Base-by-base conservation (phyloP, 2,888 invertebrate species). In the Parnassius orleans region DNA sequence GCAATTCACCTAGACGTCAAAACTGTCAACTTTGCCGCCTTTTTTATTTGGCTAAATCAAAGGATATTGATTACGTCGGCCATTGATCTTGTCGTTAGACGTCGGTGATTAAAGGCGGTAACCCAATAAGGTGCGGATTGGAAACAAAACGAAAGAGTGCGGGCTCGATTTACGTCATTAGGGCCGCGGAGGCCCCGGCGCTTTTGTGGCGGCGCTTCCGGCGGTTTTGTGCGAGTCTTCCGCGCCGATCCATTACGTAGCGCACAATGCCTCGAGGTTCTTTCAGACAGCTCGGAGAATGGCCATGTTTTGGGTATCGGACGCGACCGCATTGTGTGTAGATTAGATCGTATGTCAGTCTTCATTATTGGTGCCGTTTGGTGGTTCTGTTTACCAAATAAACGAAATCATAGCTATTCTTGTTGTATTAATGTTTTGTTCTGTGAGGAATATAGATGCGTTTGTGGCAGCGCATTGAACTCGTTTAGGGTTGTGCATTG, bases 101-200 rank as follows among this genome's bases (percentile, higher is more conserved):
- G 71, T 73, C 81, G 77, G 79, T 87, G 86, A 89, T 89, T 87
- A 89, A 86, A 88, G 86, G 77, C 77, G 81, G 88, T 86, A 89
- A 88, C 85, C 78, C 84, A 83, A 86, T 87, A 84, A 86, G 82
- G 77, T 76, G 81, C 77, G 79, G 81, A 79, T 80, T 78, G 80
- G 79, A 80, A 81, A 79, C 81, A 75, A 84, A 84, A 87, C 84
- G 83, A 85, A 86, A 83, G 86, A 86, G 79, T 81, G 77, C 77
- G 74, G 73, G 77, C 77, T 88, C 86, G 77, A 74, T 77, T 89
- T 87, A 86, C 88, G 79, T 87, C 89, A 87, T 89, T 89, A 89
- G 80, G 76, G 69, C 66, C 70, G 56, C 65, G 65, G 72, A 74
- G 79, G 76, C 78, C 78, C 77, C 75, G 75, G 77, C 78, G 76